Evolutionary conservation across 1,140 invertebrate species (phyloP), one percentile per base, ranked within the genome.

Genomic region (Drosophila oshimai): DNA sequence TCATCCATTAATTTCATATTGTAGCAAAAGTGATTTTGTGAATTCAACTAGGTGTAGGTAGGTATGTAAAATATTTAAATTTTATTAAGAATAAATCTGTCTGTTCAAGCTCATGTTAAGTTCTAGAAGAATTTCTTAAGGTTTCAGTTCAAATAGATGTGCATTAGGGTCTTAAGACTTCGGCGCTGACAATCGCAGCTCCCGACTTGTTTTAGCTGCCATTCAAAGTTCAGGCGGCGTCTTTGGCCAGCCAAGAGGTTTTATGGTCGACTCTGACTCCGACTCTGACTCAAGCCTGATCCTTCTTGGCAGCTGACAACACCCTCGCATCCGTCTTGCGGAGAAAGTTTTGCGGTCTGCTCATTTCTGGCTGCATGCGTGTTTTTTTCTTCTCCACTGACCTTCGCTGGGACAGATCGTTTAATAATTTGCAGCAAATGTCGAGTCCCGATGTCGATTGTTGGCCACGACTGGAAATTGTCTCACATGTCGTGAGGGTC

Each of bases 401-500:
- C 70, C 72, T 68, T 74, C 60, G 60, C 24, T 29, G 47, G 69
- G 22, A 62, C 57, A 69, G 62, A 62, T 61, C 64, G 54, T 84
- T 54, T 62, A 74, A 78, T 80, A 86, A 86, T 87, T 84, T 76
- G 61, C 53, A 37, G 72, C 60, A 80, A 69, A 76, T 76, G 42
- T 29, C 12, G 41, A 60, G 29, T 20, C 64, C 22, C 28, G 6
- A 37, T n/a, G 24, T 44, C 20, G 34, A 20, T 31, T 33, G 22
- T 33, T 26, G 57, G 57, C 79, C 80, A 84, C 80, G 80, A 84
- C 58, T 70, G 45, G 50, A 78, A 83, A 83, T 74, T 78, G 79
- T 65, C 79, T 78, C 79, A 83, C 71, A 84, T 84, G 73, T 87
- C 80, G 81, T 86, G 80, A 49, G 54, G 53, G 29, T 51, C 44